Base-by-base conservation (phyloP, 1,140 invertebrate genomes). In the Artemia franciscana region DNA sequence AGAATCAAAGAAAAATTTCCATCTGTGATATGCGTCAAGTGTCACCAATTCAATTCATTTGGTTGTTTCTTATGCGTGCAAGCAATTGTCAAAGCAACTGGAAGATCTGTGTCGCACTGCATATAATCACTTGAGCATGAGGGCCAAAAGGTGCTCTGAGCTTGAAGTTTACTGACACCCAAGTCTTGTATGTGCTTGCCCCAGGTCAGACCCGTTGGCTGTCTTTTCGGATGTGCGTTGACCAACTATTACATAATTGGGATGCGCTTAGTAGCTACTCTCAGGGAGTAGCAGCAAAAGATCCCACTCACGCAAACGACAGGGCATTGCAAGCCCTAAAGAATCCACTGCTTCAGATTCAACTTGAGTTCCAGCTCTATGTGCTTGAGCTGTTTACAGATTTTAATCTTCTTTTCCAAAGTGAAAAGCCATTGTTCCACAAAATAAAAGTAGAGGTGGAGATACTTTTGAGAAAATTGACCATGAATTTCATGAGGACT, bases 221-320 rank as follows among this genome's bases (percentile, higher is more conserved):
- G 12, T 72, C 73, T 5, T 30, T 72, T 25, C 66, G 73, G 64
- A 60, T 62, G 25, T 72, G 70, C 68, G 70, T 73, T 4, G 64
- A 71, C 60, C 61, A 70, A 60, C 60, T 71, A n/a, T 62, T 72
- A 18, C 68, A 72, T 58, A 70, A 73, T 57, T 73, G 64, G 28
- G 62, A 64, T 30, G 65, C 69, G 57, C 62, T 74, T 21, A 67
- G 68, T 30, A 59, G 63, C 24, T 74, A 71, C 65, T 69, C 73
- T 56, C 67, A 21, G 60, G 64, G 67, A 66, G 9, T 61, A 25
- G 67, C 66, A 24, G 68, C 71, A 65, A 59, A 65, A 30, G 72
- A 73, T 67, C 72, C 69, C 57, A 73, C 69, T 26, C 68, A 68
- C 26, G 71, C 66, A 18, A 70, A 67, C 12, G 68, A 72, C 60